Evolutionary conservation across 2,113 vertebrate species (phyloP), one percentile per base, ranked within the genome.

Genomic region (Rattus rattus): DNA sequence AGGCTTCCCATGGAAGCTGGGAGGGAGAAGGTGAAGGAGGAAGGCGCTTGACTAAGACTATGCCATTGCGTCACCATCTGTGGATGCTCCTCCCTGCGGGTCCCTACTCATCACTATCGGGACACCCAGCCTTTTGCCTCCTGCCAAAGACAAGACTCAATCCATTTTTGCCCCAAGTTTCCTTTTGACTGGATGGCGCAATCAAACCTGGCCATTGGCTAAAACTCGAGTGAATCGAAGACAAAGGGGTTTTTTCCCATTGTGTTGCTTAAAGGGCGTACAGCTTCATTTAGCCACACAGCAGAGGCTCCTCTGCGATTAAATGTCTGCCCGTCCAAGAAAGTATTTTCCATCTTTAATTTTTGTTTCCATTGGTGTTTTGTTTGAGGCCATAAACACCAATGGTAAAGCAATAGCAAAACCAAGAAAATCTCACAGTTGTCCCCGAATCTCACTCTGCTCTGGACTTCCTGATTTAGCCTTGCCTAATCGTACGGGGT

Each of bases 61-160:
- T 5, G 8, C n/a, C 13, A 4, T 11, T 17, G 79, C 65, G 56
- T 61, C 67, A 16, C 26, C 9, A 10, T 26, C 0, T 0, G 1
- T 17, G 20, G 43, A 43, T 3, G 43, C 43, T 22, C 83, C 49
- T 52, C 22, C 19, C 1, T 8, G 49, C n/a, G 61, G 59, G 72
- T 47, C 49, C 19, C 61, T 67, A 49, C 5, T 80, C 30, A 56
- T 56, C 33, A 47, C 59, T 4, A 9, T 11, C 30, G 39, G 12
- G 52, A 12, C 39, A 20, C 75, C 36, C 54, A 52, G 12, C 63
- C 49, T 24, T 16, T 13, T 14, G 47, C 65, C 24, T 54, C 2
- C 4, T 52, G n/a, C 26, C 61, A n/a, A 26, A 9, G 49, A 33
- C 39, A 24, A 26, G 1, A 49, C 63, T 84, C 24, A 72, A 43